A percentile compares a stretch with the other conserved stretches of the same genome.
phyloP scores from a whole-genome alignment of 1,140 invertebrate genomes.

The Brachionus rotundiformis region DNA sequence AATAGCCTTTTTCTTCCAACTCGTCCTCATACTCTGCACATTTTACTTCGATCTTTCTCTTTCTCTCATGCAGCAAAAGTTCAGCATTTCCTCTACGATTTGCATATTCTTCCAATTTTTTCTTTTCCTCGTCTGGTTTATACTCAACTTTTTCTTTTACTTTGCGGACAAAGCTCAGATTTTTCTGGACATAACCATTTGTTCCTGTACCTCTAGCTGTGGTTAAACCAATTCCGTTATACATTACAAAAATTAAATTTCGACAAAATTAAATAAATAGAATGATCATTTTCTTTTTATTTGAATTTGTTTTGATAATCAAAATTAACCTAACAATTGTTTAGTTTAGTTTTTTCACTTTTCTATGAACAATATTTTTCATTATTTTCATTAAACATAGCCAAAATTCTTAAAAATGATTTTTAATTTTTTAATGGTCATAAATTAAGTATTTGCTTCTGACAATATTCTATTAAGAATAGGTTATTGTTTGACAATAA shows the following conservation, averaged over 20 bases:
- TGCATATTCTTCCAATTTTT: constrained; percentile 77
- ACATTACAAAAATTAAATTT: constrained; percentile 72
- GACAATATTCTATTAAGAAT: too few relatives aligned
- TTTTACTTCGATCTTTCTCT: constrained; percentile 91
- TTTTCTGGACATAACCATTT: constrained; percentile 95
- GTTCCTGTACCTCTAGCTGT: constrained; percentile 95
- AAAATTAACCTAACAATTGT: neutral
- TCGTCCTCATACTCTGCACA: constrained; percentile 90
- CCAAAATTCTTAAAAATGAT: too few relatives aligned
- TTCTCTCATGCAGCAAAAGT: constrained; percentile 90
- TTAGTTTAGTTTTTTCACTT: too few relatives aligned
- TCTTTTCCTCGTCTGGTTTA: constrained; percentile 83
- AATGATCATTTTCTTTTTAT: too few relatives aligned
- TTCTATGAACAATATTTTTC: too few relatives aligned
- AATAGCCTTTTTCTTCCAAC: constrained; percentile 85
- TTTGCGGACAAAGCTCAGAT: constrained; percentile 83
- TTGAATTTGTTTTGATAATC: too few relatives aligned
- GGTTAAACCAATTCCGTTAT: constrained; percentile 94
- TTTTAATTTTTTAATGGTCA: too few relatives aligned
- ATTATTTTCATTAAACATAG: too few relatives aligned
- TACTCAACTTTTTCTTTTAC: constrained; percentile 81
- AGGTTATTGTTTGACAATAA: too few relatives aligned
- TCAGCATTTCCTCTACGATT: constrained; percentile 89
- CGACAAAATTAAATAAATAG: too few relatives aligned
- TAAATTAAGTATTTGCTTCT: too few relatives aligned